Base-by-base conservation (phyloP, 2,797 vertebrate species). In the Valencia hispanica region DNA sequence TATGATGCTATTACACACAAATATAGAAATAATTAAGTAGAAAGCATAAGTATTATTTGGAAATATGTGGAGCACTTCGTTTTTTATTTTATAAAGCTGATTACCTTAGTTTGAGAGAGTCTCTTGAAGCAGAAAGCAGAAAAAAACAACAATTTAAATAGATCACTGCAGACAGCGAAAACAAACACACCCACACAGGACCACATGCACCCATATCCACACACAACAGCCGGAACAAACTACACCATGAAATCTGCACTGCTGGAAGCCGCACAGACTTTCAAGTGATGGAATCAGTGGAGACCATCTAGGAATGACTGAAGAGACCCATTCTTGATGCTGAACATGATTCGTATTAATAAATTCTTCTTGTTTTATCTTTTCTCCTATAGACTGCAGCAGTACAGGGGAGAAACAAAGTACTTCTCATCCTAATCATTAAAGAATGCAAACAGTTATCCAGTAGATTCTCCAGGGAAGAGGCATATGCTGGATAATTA, bases 401-500 rank as follows among this genome's bases (percentile, higher is more conserved):
- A 15, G 72, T 32, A 41, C 43, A 47, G 30, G 6, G n/a, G 25
- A 25, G 68, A 32, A 0, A 0, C 39, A 5, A 39, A 47, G 63
- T 43, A 12, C 68, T 80, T 71, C 68, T 51, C 61, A 68, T 72
- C 45, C 57, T 63, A 63, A 70, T 70, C 66, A 27, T 27, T 79
- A 45, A 80, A 76, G 68, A 76, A 84, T 77, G 70, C 72, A 66
- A 9, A 8, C 34, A 43, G 75, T 41, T 78, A 55, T 83, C 47
- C 63, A 48, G 79, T 70, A 71, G 68, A 36, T n/a, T 22, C 77
- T 79, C 78, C 3, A 2, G 57, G 72, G 81, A 81, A 7, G 22
- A 0, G 70, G 43, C 45, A 72, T 71, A 79, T 74, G 79, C 55
- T 4, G 48, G 70, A 63, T 83, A 78, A 77, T 74, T 48, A 84